Evolutionary conservation across 1,140 invertebrate genomes (phyloP).

Genomic region (Mizuhopecten yessoensis): DNA sequence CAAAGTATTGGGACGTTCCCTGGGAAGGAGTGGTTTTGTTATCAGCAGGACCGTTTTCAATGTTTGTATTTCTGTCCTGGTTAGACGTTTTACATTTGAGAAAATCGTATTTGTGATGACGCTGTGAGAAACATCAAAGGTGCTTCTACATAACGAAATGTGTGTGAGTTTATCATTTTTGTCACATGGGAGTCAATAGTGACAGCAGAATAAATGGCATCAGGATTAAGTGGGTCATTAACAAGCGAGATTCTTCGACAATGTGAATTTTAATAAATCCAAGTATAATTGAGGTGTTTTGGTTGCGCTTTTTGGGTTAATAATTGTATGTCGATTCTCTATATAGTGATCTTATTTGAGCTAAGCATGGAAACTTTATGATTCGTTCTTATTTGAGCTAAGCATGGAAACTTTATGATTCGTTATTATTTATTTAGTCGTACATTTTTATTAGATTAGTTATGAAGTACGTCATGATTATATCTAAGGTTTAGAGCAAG

Average conservation of each 20-base stretch:
- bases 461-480: too few species aligned
- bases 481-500: too few species aligned
- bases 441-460: too few species aligned
- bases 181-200: background rate
- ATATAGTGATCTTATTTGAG: too few species aligned
- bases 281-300: background rate
- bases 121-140: too few species aligned
- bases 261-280: background rate
- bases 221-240: background rate
- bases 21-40: background rate
- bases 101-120: background rate
- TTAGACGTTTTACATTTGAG: background rate
- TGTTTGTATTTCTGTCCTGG: background rate
- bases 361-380: too few species aligned
- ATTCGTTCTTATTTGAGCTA: too few species aligned
- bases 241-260: background rate
- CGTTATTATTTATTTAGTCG: too few species aligned
- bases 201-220: background rate
- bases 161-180: background rate
- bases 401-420: too few species aligned
- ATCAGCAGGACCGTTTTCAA: background rate
- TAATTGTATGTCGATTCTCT: too few species aligned
- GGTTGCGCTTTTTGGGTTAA: background rate
- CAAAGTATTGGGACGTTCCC: background rate
- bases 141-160: too few species aligned